Conservation (phyloP, 2,888 invertebrate species). For the Piscicola geometra region DNA sequence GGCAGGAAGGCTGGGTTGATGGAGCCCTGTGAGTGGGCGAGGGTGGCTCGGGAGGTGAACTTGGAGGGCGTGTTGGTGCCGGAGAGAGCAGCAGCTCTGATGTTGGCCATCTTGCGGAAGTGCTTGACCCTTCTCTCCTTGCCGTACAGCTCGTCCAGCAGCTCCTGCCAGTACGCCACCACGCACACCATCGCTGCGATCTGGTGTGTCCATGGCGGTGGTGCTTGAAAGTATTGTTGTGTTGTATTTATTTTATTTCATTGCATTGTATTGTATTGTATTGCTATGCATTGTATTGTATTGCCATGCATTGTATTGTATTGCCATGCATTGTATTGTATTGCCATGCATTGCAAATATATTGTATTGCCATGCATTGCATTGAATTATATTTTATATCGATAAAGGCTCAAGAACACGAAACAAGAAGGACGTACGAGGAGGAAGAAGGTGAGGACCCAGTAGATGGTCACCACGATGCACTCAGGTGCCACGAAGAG, state of each 20-base stretch:
- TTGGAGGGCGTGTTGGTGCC: constrained; percentile 39
- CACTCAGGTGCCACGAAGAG: constrained; percentile 42
- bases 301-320: too few species aligned
- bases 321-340: too few species aligned
- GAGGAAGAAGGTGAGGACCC: constrained; percentile 40
- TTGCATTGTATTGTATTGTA: too few species aligned
- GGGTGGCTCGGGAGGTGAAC: constrained; percentile 36
- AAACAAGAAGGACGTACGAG: constrained; percentile 37
- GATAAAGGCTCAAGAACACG: too few species aligned
- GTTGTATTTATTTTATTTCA: too few species aligned
- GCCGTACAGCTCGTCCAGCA: constrained; percentile 41
- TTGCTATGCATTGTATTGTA: too few species aligned
- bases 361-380: too few species aligned
- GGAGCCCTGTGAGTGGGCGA: constrained; percentile 36
- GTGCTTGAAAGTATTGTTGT: too few species aligned
- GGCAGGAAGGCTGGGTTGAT: constrained; percentile 35
- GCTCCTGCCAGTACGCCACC: constrained; percentile 44
- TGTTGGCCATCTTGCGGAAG: constrained; percentile 42
- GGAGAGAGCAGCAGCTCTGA: constrained; percentile 39
- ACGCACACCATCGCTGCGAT: constrained; percentile 42
- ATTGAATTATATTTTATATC: too few species aligned
- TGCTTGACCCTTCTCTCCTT: constrained; percentile 41
- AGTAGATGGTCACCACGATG: constrained; percentile 42
- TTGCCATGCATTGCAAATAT: too few species aligned
- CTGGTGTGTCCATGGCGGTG: too few species aligned